Conservation (phyloP, 1,140 invertebrate species). For the Macrostomum lignano region DNA sequence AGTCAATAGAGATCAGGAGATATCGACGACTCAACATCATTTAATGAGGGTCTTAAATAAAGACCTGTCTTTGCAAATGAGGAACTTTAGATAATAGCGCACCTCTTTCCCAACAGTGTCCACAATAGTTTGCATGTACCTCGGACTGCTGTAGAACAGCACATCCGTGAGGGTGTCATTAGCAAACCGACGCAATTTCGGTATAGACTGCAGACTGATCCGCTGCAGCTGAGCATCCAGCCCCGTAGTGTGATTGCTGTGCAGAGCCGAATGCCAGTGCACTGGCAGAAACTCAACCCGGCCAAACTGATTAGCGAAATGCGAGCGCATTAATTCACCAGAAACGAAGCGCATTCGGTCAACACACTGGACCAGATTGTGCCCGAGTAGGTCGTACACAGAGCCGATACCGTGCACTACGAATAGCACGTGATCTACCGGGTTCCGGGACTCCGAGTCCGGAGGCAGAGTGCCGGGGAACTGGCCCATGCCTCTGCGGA, state of each 20-base stretch:
- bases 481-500: too few species aligned
- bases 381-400: conserved; percentile 62
- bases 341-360: conserved; percentile 43
- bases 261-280: conserved; percentile 62
- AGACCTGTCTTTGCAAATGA: too few species aligned
- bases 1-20: too few species aligned
- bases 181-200: conserved; percentile 55
- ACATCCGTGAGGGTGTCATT: conserved; percentile 79
- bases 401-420: conserved; percentile 65
- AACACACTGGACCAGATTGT: conserved; percentile 68
- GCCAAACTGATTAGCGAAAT: conserved; percentile 46
- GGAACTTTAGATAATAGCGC: too few species aligned
- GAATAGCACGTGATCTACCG: conserved; percentile 79
- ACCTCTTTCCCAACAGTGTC: conserved; percentile 44
- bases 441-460: too few species aligned
- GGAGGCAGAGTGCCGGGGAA: too few species aligned
- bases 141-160: conserved; percentile 71
- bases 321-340: conserved; percentile 46
- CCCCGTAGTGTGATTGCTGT: conserved; percentile 59
- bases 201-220: conserved; percentile 65
- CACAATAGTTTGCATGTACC: conserved; percentile 42
- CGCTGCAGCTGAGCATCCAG: conserved; percentile 51
- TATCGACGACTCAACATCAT: too few species aligned
- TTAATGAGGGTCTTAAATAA: too few species aligned
- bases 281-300: conserved; percentile 64